Base-by-base conservation (phyloP, 2,888 invertebrate species). In the Philereme transversata region DNA sequence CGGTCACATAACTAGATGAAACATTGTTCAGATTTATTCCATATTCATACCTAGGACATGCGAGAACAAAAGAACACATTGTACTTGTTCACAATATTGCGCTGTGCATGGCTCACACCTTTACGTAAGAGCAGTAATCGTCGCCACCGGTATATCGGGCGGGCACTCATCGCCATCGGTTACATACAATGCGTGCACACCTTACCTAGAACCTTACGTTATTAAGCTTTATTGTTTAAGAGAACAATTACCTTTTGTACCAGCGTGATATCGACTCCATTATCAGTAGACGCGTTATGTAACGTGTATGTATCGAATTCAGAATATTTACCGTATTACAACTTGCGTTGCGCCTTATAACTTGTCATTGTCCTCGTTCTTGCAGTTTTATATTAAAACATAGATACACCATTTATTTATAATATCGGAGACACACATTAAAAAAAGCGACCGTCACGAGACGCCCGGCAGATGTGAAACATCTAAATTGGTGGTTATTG, bases 221-320 rank as follows among this genome's bases (percentile, higher is more conserved):
- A 86, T 85, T 84, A 82, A 83, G 83, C 86, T 85, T 88, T 84
- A 90, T 91, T 90, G 90, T 90, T 90, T 84, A 76, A 85, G 86
- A 87, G 90, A 91, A 92, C 91, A 92, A 91, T 91, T 87, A 89
- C 90, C 90, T 87, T 90, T 92, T 91, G 90, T 91, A 86, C 78
- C 78, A 81, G 81, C 79, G 81, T 75, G 80, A 79, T 86, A 87
- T 86, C 84, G 87, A 78, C 74, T 75, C 78, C 82, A 83, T 87
- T 87, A 88, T 88, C 87, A 84, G 84, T 83, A 83, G 81, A 82
- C 79, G 83, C 80, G 79, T 87, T 88, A 85, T 81, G 81, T 88
- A 88, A 87, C 85, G 78, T 74, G 72, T 72, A 73, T 75, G 86
- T 79, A 79, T 90, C 88, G 76, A 78, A 81, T 89, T 88, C 85